Percentiles rank a stretch among this genome's conserved stretches.
These are phyloP conservation scores for Colinus virginianus DNA, from an alignment of 2,113 vertebrate genomes.

Conservation along the genomic window DNA sequence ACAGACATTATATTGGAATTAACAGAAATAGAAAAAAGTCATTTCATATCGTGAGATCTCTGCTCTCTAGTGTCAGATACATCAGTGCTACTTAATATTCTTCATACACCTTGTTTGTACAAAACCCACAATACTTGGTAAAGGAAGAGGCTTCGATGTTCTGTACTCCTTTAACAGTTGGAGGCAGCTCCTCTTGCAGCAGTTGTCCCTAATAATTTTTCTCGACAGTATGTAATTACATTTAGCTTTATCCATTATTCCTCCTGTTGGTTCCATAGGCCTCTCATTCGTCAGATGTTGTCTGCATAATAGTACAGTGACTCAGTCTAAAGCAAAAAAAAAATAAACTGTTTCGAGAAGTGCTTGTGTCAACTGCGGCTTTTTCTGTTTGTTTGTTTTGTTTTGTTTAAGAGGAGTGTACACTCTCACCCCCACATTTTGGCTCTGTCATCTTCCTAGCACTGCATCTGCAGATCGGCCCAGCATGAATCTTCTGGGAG, in stretches of 20 bases:
- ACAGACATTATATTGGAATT: neutral
- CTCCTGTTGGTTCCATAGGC: neutral
- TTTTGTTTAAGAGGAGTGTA: neutral
- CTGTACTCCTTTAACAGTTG: neutral
- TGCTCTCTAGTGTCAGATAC: neutral
- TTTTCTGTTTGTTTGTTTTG: neutral
- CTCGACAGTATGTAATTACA: conserved; percentile 40
- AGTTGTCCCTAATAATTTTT: conserved; percentile 47
- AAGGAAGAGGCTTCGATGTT: neutral
- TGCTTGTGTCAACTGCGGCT: neutral
- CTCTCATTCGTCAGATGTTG: neutral
- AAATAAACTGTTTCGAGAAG: neutral
- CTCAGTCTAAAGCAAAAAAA: neutral
- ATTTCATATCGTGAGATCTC: neutral
- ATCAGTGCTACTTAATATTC: neutral
- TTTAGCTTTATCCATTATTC: conserved; percentile 10
- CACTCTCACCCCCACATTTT: neutral
- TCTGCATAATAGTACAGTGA: neutral
- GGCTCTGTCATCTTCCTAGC: neutral
- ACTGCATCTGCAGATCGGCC: neutral
- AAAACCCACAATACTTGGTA: neutral
- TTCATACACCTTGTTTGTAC: neutral
- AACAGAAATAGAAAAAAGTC: neutral
- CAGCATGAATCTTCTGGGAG: neutral
- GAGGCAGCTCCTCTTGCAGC: conserved; percentile 41